Evolutionary conservation across 2,113 vertebrate species (phyloP).

Genomic region (Sakesphorus luctuosus): DNA sequence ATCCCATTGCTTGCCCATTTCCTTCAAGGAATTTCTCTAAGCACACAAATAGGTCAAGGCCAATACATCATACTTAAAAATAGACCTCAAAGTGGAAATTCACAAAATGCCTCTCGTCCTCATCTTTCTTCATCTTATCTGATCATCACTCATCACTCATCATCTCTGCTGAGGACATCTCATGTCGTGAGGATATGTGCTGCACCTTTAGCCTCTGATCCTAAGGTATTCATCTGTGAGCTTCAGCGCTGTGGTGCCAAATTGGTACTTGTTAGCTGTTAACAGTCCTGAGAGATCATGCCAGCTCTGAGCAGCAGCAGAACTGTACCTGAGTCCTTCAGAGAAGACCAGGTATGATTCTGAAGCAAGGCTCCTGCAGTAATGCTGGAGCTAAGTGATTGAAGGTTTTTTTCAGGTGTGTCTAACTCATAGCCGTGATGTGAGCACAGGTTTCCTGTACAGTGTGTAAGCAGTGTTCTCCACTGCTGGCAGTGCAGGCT

Average conservation of each 20-base stretch:
- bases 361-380: not conserved
- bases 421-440: fast-evolving
- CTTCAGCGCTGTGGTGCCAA: not conserved
- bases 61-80: not conserved
- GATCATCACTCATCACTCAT: not conserved
- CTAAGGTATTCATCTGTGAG: not conserved
- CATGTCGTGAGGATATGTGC: fast-evolving
- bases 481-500: fast-evolving
- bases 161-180: not conserved
- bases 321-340: not conserved
- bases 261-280: not conserved
- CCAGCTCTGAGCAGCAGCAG: not conserved
- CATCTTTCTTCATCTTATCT: not conserved
- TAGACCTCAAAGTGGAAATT: not conserved
- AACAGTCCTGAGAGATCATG: not conserved
- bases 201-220: not conserved
- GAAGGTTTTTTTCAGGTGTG: not conserved
- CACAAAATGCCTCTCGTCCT: not conserved
- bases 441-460: fast-evolving
- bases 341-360: fast-evolving
- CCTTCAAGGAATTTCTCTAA: not conserved
- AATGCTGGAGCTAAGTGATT: fast-evolving
- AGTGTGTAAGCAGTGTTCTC: not conserved
- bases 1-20: not conserved
- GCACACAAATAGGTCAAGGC: not conserved